These are phyloP conservation scores for Phyllostomus hastatus DNA, from an alignment of 2,113 vertebrate species.

Conservation along the genomic window DNA sequence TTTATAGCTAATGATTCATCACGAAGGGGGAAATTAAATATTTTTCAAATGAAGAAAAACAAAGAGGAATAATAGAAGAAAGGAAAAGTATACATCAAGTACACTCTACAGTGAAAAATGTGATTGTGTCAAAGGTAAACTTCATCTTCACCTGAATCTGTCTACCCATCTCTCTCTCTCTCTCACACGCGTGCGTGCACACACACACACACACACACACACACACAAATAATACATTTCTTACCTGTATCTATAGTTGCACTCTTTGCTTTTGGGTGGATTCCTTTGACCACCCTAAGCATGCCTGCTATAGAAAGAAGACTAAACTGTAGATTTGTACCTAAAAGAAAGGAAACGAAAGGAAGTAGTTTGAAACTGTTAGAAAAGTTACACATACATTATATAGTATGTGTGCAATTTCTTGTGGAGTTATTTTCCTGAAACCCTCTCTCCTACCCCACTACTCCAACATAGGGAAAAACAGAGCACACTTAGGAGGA, in stretches of 20 bases:
- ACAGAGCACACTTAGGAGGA: not conserved
- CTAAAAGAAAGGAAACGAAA: not conserved
- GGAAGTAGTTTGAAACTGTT: not conserved
- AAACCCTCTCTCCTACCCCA: not conserved
- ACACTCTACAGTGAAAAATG: not conserved
- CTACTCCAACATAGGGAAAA: not conserved
- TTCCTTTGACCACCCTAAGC: not conserved
- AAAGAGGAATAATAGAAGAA: not conserved
- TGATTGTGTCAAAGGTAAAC: not conserved
- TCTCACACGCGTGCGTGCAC: not conserved
- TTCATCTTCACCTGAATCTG: not conserved
- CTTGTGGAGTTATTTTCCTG: not conserved
- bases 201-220: not conserved
- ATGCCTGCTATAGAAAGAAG: not conserved
- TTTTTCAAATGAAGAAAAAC: not conserved
- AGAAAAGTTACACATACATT: not conserved
- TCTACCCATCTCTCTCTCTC: not conserved
- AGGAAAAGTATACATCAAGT: not conserved
- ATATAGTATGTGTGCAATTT: not conserved
- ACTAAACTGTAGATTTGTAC: not conserved
- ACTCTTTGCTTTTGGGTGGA: not conserved
- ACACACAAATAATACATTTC: not conserved
- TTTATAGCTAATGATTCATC: not conserved
- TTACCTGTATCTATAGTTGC: not conserved
- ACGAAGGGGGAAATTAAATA: not conserved